Evolutionary conservation across 2,113 vertebrate species (phyloP).

Genomic region (Castor canadensis): DNA sequence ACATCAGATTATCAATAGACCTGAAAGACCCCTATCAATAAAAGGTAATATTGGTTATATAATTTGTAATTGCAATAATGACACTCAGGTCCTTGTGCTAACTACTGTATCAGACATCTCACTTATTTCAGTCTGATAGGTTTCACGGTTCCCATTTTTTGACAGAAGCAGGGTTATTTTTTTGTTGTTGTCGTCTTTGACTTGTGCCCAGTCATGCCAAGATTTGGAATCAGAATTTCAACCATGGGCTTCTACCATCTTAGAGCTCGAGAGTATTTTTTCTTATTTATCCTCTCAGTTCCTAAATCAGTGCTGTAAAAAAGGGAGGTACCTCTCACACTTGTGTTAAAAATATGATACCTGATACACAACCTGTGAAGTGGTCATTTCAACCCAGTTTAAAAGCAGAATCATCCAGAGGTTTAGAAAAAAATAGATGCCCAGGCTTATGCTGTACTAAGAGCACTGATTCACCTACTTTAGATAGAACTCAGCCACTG

Average conservation of each 20-base stretch:
- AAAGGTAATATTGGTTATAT: not conserved
- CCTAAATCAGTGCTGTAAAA: not conserved
- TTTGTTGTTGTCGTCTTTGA: too few species aligned
- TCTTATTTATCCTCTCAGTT: not conserved
- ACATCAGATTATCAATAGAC: not conserved
- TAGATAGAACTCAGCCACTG: not conserved
- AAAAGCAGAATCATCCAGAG: not conserved
- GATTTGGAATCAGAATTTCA: not conserved
- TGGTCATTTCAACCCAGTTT: not conserved
- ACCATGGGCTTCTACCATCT: not conserved
- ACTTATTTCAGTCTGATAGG: not conserved
- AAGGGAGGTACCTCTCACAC: not conserved
- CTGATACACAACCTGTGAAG: not conserved
- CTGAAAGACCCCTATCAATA: not conserved
- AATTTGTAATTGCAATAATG: not conserved
- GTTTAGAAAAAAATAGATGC: not conserved
- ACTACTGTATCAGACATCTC: too few species aligned
- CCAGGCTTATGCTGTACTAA: too few species aligned
- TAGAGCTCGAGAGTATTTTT: not conserved
- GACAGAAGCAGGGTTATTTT: too few species aligned
- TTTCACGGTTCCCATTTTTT: too few species aligned
- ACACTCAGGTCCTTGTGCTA: not conserved
- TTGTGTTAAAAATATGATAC: not conserved
- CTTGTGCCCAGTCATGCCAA: not conserved
- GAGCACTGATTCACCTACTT: not conserved